These are phyloP conservation scores for Perca schrenkii DNA, from an alignment of 2,113 vertebrate species.

Conservation along the genomic window DNA sequence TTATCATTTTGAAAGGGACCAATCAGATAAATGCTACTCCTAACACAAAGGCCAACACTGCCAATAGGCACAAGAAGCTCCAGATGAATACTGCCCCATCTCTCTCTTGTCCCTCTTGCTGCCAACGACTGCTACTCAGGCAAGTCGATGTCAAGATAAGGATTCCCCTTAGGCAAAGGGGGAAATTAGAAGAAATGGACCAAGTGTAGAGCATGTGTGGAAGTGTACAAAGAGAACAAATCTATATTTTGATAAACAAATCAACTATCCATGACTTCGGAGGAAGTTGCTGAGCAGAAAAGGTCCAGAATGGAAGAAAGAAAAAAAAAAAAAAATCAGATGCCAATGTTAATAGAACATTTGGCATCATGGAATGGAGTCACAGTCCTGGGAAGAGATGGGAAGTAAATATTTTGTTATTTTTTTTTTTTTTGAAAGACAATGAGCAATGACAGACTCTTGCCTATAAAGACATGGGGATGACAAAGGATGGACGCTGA, in stretches of 20 bases:
- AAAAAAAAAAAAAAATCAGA: slow-evolving; percentile 51
- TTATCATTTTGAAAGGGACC: slow-evolving; percentile 70
- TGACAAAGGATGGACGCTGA: slow-evolving; percentile 65
- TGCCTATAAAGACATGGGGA: slow-evolving; percentile 50
- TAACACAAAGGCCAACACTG: slow-evolving; percentile 72
- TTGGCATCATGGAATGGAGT: slow-evolving; percentile 58
- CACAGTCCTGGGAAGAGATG: slow-evolving; percentile 37
- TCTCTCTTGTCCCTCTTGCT: slow-evolving; percentile 73
- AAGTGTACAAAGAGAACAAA: slow-evolving; percentile 84
- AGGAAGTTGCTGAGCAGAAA: slow-evolving; percentile 58
- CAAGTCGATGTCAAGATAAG: slow-evolving; percentile 60
- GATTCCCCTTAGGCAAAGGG: slow-evolving; percentile 42
- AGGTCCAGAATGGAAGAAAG: slow-evolving; percentile 36
- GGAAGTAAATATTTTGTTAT: slow-evolving; percentile 37
- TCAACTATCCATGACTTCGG: slow-evolving; percentile 70
- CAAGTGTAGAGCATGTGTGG: slow-evolving; percentile 60
- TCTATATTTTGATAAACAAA: slow-evolving; percentile 87
- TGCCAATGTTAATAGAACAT: slow-evolving; percentile 64
- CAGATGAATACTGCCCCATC: slow-evolving; percentile 72
- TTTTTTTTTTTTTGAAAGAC: slow-evolving; percentile 49
- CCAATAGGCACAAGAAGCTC: slow-evolving; percentile 70
- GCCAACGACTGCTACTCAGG: slow-evolving; percentile 65
- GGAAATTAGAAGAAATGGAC: slow-evolving; percentile 58
- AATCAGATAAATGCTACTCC: slow-evolving; percentile 55
- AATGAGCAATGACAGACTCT: slow-evolving; percentile 63